Percentiles rank a stretch among this genome's conserved stretches.
phyloP scores from a whole-genome alignment of 30 jellyfish, hydroid and myxozoan species.

The Aurelia coerulea region DNA sequence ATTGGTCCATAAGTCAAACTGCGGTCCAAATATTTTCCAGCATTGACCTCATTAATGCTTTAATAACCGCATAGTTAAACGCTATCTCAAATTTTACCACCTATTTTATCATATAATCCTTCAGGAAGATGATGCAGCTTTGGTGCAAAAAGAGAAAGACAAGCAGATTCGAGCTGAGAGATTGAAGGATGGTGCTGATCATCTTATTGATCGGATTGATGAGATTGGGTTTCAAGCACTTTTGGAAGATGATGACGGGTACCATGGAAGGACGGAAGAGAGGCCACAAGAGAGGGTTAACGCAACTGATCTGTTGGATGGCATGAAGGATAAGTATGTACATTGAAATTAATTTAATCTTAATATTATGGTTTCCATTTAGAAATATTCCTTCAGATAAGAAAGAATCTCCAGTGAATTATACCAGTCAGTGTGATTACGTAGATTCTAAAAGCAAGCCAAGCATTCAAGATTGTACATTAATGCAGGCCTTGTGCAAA shows the following conservation, averaged over 20 bases:
- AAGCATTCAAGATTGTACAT: too few species aligned
- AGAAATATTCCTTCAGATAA: neutral
- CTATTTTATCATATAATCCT: neutral
- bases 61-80: too few species aligned
- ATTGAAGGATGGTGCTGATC: slow-evolving; percentile 61
- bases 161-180: slow-evolving; percentile 52
- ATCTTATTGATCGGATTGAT: slow-evolving; percentile 78
- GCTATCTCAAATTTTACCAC: too few species aligned
- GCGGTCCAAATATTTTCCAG: too few species aligned
- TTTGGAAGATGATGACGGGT: slow-evolving; percentile 74
- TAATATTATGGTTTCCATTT: neutral
- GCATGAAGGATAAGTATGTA: slow-evolving; percentile 80
- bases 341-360: neutral
- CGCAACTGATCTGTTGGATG: slow-evolving; percentile 87
- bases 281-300: slow-evolving; percentile 83
- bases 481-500: too few species aligned
- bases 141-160: slow-evolving; percentile 75
- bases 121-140: slow-evolving; percentile 89
- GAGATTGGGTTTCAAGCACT: slow-evolving; percentile 89
- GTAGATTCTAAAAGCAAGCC: too few species aligned
- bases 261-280: slow-evolving; percentile 45
- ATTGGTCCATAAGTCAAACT: too few species aligned
- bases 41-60: too few species aligned
- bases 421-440: too few species aligned
- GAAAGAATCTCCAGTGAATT: too few species aligned